phyloP scores from a whole-genome alignment of 2,888 invertebrate genomes.

The Patella caerulea region DNA sequence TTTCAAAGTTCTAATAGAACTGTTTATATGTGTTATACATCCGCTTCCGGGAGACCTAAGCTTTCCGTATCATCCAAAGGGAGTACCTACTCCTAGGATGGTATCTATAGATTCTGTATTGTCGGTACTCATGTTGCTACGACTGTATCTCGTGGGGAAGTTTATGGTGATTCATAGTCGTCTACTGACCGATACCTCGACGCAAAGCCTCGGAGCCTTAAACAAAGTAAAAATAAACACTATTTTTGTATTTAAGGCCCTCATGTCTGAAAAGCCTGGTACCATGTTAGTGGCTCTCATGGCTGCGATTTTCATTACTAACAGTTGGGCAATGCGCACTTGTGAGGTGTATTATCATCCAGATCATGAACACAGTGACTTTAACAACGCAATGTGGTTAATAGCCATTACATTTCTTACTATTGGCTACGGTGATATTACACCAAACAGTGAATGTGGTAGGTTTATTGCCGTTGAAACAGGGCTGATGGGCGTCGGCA shows the following conservation, averaged over 20 bases:
- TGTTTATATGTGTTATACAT: conserved; percentile 53
- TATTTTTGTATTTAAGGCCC: conserved; percentile 60
- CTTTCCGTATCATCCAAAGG: conserved; percentile 39
- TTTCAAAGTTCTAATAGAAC: conserved; percentile 46
- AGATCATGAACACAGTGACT: conserved; percentile 42
- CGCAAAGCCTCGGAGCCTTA: conserved; percentile 59
- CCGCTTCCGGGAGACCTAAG: conserved; percentile 52
- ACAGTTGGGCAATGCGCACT: conserved; percentile 57
- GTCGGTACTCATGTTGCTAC: conserved; percentile 55
- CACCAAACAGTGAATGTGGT: conserved; percentile 57
- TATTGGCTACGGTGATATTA: conserved; percentile 60
- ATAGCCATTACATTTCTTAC: conserved; percentile 61
- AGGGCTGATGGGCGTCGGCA: conserved; percentile 60
- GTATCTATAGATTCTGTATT: conserved; percentile 55
- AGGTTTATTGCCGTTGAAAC: conserved; percentile 57
- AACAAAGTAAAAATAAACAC: conserved; percentile 61
- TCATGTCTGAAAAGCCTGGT: conserved; percentile 59
- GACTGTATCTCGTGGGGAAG: conserved; percentile 54
- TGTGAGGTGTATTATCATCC: conserved; percentile 58
- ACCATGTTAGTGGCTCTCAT: conserved; percentile 53
- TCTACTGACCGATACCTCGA: conserved; percentile 53
- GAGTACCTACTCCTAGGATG: conserved; percentile 36
- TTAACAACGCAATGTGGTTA: conserved; percentile 58
- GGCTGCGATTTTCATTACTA: conserved; percentile 49
- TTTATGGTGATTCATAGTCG: conserved; percentile 57